These are phyloP conservation scores for Oasisia sp. DNA, from an alignment of 2,888 invertebrate species.

Conservation along the genomic window DNA sequence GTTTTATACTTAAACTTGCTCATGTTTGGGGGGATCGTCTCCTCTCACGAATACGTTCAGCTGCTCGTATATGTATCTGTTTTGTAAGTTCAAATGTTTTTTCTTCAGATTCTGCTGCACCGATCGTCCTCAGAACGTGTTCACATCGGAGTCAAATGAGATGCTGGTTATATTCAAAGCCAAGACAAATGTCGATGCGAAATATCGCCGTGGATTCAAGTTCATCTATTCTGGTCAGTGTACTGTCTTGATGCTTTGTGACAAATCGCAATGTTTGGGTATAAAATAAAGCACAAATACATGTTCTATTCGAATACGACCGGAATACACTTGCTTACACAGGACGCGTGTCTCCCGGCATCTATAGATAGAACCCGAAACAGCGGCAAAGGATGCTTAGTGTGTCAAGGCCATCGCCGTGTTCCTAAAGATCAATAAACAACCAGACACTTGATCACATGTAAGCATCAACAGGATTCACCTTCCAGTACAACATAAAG, in stretches of 20 bases:
- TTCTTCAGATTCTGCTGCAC: conserved; percentile 28
- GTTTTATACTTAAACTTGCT: neutral
- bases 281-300: neutral
- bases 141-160: conserved; percentile 26
- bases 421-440: neutral
- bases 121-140: conserved; percentile 8
- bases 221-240: conserved; percentile 25
- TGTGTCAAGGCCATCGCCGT: neutral
- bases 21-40: neutral
- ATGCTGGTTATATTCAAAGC: conserved; percentile 34
- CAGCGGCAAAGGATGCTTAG: neutral
- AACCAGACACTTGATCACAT: neutral
- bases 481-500: neutral
- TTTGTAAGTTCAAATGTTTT: neutral
- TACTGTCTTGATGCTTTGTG: neutral
- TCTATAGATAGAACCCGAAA: neutral
- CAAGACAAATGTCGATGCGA: conserved; percentile 5
- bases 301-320: neutral
- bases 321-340: neutral
- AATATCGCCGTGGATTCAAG: conserved; percentile 30
- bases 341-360: neutral
- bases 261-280: neutral
- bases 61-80: neutral
- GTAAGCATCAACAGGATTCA: neutral
- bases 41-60: neutral